Base-by-base conservation (phyloP, 2,797 vertebrate genomes). In the Dallia pectoralis region DNA sequence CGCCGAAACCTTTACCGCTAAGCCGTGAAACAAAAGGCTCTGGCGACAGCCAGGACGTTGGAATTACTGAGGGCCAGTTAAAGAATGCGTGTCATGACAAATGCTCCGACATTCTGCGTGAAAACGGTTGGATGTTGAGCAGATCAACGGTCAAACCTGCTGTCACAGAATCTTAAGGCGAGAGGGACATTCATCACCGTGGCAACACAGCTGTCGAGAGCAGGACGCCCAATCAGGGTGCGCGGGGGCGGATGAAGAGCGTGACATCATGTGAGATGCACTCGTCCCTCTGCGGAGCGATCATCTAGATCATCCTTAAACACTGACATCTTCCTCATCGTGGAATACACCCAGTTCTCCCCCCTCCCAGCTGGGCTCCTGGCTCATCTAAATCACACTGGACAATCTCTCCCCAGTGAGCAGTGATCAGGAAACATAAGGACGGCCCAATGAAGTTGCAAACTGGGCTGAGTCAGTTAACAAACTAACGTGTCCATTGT, bases 21-120 rank as follows among this genome's bases (percentile, higher is more conserved):
- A 84, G 83, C 84, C 78, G 85, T 81, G 84, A 89, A 91, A 86
- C 84, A 84, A 84, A 89, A 79, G 82, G 84, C 81, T 76, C 61
- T 70, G 85, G 79, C 79, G 36, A 79, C 84, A 32, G 68, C 82
- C 71, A 77, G 69, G 84, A 89, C 87, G 88, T 87, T 85, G 83
- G 79, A 87, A 82, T 92, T 88, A 90, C 84, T 72, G 63, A 15
- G 22, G 71, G 82, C 69, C 67, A 51, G 75, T 69, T 81, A 48
- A 30, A 89, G 90, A 92, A 93, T 91, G 89, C 84, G 78, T 87
- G 77, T 88, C 91, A 69, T 78, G 89, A 89, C 81, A 75, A 78
- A 91, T 87, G 87, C 86, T 88, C 84, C 77, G 79, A 83, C 71
- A 75, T 84, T 85, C 90, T 86, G 89, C 89, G 89, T 89, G 87